Evolutionary conservation across 2,797 vertebrate genomes (phyloP), one percentile per base, ranked within the genome.

Genomic region (Diplodus sargus): DNA sequence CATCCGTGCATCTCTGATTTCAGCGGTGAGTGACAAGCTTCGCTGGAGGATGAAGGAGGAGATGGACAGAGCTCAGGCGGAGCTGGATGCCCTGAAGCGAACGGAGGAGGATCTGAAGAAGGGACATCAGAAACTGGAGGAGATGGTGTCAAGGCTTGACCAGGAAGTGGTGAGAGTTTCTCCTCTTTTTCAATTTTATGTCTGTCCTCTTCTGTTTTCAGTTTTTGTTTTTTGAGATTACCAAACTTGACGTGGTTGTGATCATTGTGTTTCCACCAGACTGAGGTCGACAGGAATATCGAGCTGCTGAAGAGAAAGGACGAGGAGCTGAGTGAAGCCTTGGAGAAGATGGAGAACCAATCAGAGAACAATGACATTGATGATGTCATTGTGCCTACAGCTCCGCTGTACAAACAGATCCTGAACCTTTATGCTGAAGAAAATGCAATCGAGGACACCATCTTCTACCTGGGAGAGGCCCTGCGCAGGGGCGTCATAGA

Each of bases 261-360:
- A 69, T 49, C 1, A 3, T 71, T 52, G 7, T 63, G 4, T 65
- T 72, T 70, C 63, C 47, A 75, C 81, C 85, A 99, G 98, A 87
- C 96, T 87, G 98, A 99, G 76, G 98, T 99, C 64, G 98, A 99
- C 95, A 95, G 96, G 88, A 99, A 99, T 92, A 99, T 99, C 45
- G 97, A 99, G 83, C 95, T 99, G 82, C 95, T 99, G 82, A 98
- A 97, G 93, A 98, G 96, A 87, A 99, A 99, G 89, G 98, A 99
- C 22, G 98, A 99, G 83, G 98, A 99, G 92, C 95, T 99, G 82
- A 99, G 96, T 45, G 96, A 97, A 81, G 97, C 98, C 69, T 93
- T 99, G 92, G 98, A 99, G 93, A 99, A 99, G 93, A 99, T 99
- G 98, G 98, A 99, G 95, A 98, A 95, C 93, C 98, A 99, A 42